phyloP scores from a whole-genome alignment of 2,113 vertebrate genomes.

The Pelodiscus sinensis region DNA sequence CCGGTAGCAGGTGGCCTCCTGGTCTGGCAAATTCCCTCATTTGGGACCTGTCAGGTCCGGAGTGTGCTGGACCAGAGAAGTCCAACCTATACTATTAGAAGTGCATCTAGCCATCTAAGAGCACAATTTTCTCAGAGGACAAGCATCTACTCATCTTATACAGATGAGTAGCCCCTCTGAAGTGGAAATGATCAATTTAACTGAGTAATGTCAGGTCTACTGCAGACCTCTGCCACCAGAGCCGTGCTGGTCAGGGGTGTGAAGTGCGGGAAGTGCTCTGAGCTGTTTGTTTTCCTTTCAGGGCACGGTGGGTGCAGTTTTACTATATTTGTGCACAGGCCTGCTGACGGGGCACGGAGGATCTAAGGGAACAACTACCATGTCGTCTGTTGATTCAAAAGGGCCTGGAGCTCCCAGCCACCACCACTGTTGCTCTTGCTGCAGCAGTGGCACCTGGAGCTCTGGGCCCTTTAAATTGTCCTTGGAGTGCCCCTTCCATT shows the following conservation, averaged over 20 bases:
- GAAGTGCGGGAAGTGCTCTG: not conserved
- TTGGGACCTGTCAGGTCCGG: too few species aligned
- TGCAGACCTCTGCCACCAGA: not conserved
- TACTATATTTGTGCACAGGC: not conserved
- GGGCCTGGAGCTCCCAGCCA: too few species aligned
- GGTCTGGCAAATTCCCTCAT: too few species aligned
- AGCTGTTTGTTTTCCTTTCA: not conserved
- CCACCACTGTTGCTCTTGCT: too few species aligned
- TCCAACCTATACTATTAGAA: not conserved
- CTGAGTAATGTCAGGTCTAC: not conserved
- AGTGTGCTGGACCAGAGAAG: too few species aligned
- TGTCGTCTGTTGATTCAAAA: too few species aligned
- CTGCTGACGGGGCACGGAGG: too few species aligned
- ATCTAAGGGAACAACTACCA: too few species aligned
- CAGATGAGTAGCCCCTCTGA: not conserved
- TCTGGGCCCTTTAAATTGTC: too few species aligned
- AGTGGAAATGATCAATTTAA: not conserved
- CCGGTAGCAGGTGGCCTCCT: too few species aligned
- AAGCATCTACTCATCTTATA: not conserved
- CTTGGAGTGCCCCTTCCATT: too few species aligned
- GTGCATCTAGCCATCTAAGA: not conserved
- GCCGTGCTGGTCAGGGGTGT: not conserved
- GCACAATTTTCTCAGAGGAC: not conserved
- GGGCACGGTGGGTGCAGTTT: not conserved
- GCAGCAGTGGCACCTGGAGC: too few species aligned